A percentile compares a stretch with the other conserved stretches of the same genome.
phyloP scores from a whole-genome alignment of 2,797 vertebrate genomes.

The Amblyopsis hoosieri region DNA sequence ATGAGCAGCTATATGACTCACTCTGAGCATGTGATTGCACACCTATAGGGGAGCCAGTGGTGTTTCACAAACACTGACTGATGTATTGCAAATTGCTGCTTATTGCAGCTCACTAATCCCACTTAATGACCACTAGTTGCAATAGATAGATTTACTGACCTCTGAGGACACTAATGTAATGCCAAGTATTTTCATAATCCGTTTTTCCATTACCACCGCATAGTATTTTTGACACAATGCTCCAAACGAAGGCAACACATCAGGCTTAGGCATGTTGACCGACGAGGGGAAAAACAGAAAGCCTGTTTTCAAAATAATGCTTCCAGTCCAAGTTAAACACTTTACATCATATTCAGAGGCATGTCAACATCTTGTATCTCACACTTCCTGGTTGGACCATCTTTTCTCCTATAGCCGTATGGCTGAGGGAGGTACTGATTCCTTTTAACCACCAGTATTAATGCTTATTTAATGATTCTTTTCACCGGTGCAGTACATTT shows the following conservation, averaged over 20 bases:
- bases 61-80: constrained; percentile 31
- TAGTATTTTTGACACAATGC: constrained; percentile 2
- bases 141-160: constrained; percentile 17
- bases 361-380: constrained; percentile 42
- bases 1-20: constrained; percentile 51
- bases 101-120: constrained; percentile 16
- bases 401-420: constrained; percentile 27
- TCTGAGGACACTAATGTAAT: constrained; percentile 3
- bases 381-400: constrained; percentile 42
- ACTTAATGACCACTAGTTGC: constrained; percentile 48
- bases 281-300: constrained; percentile 3
- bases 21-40: constrained; percentile 39
- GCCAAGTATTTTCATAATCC: constrained; percentile 37
- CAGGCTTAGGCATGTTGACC: not conserved
- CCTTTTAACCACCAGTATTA: constrained; percentile 59
- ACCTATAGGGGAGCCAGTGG: constrained; percentile 29
- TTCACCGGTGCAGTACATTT: constrained; percentile 40
- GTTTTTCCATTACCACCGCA: constrained; percentile 30
- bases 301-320: constrained; percentile 32
- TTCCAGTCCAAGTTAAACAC: constrained; percentile 25
- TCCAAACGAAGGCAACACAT: not conserved
- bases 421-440: constrained; percentile 55
- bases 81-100: constrained; percentile 32
- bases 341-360: constrained; percentile 29
- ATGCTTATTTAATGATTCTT: constrained; percentile 61